Evolutionary conservation across 2,797 vertebrate genomes (phyloP).

Genomic region (Paedocypris micromegethes): DNA sequence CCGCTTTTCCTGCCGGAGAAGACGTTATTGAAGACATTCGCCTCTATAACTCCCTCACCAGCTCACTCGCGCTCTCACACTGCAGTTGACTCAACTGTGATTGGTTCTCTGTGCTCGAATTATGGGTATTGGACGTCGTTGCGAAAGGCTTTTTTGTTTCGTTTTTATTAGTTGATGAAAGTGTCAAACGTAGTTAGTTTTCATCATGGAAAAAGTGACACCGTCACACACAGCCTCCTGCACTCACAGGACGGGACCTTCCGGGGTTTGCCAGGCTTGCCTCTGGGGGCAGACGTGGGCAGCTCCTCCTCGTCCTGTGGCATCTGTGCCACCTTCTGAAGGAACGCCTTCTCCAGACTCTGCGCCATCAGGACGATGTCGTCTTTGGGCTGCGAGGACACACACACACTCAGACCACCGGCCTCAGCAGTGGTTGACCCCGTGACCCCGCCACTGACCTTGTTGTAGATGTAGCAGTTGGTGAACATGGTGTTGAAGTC

Average conservation of each 20-base stretch:
- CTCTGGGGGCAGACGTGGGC: conserved; percentile 72
- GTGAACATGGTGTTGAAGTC: conserved; percentile 99
- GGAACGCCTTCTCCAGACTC: conserved; percentile 88
- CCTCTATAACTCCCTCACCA: too few species aligned
- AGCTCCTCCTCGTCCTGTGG: conserved; percentile 87
- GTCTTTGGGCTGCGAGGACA: conserved; percentile 76
- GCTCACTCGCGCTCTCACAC: too few species aligned
- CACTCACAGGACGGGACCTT: conserved; percentile 61
- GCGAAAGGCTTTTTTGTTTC: too few species aligned
- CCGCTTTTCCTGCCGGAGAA: too few species aligned
- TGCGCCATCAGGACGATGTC: conserved; percentile 95
- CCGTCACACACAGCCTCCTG: background rate
- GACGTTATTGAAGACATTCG: too few species aligned
- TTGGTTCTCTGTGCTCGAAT: too few species aligned
- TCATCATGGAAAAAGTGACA: background rate
- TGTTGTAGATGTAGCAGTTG: conserved; percentile 96
- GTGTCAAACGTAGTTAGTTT: too few species aligned
- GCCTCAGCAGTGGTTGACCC: too few species aligned
- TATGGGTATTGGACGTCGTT: background rate
- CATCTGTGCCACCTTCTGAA: conserved; percentile 94
- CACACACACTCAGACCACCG: background rate
- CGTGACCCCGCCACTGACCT: conserved; percentile 63
- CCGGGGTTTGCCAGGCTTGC: conserved; percentile 73
- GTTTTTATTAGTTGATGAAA: too few species aligned
- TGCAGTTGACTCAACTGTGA: too few species aligned